Evolutionary conservation across 2,797 vertebrate genomes (phyloP), one percentile per base, ranked within the genome.

Genomic region (Urocyon cinereoargenteus): DNA sequence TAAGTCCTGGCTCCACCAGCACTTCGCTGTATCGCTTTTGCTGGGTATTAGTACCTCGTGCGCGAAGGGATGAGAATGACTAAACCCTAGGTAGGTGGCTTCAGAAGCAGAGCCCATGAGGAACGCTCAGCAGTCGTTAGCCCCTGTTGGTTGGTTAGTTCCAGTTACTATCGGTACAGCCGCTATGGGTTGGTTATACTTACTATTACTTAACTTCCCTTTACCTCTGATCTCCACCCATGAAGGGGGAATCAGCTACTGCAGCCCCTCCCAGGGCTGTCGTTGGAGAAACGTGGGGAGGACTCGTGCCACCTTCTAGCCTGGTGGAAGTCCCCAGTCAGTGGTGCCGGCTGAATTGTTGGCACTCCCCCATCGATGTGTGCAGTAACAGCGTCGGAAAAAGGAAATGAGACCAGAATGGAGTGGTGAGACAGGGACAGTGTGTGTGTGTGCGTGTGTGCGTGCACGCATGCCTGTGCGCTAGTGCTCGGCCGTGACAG

Each of bases 61-160:
- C 2, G 2, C 1, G 4, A n/a, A 0, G 9, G 59, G 36, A 31
- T 22, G 3, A 31, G 6, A 3, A 72, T 18, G 4, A 21, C 49
- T 9, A 4, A 18, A n/a, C 61, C 53, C 28, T 36, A 1, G 1
- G 15, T 61, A 31, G 45, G n/a, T 5, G 5, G 0, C 34, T 86
- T 31, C 31, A 49, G 75, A 55, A 78, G n/a, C 31, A 55, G 45
- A 12, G 31, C 6, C 75, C 0, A 0, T 55, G 6, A 55, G 12
- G 55, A 53, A 53, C 31, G 6, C 49, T 6, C 1, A 75, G 3
- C 18, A 13, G 6, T 13, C 40, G 26, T 15, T 31, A 51, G 73
- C 45, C 31, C 73, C 31, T 31, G 73, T 49, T 15, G 26, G 12
- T 62, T 28, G 61, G 24, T 49, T 19, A 22, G 24, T 66, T 66